Evolutionary conservation across 2,888 invertebrate species (phyloP).

Genomic region (Ectropis crepuscularia): DNA sequence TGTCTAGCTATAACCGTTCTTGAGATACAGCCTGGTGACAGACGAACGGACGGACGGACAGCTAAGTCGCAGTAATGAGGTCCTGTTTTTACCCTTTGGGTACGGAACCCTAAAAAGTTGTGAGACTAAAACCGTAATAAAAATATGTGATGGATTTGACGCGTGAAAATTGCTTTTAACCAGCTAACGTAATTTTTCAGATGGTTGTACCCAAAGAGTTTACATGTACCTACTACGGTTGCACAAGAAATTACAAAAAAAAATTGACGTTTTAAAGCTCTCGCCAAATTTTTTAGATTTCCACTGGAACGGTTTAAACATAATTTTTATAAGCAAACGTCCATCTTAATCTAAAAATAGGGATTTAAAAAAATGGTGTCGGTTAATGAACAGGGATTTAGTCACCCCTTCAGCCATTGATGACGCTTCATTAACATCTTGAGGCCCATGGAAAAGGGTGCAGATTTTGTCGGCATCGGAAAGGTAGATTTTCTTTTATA

Average conservation of each 20-base stretch:
- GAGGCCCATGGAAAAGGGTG: conserved; percentile 27
- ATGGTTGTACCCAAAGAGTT: too few species aligned
- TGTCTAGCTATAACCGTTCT: too few species aligned
- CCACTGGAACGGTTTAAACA: neutral
- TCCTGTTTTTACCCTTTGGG: too few species aligned
- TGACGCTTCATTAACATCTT: conserved; percentile 43
- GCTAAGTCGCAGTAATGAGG: too few species aligned
- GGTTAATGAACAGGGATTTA: conserved; percentile 20
- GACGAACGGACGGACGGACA: too few species aligned
- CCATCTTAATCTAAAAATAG: neutral
- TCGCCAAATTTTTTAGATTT: neutral
- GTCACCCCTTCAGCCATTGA: conserved; percentile 18
- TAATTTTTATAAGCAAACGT: neutral
- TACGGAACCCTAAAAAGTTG: too few species aligned
- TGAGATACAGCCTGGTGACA: too few species aligned
- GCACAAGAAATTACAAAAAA: neutral
- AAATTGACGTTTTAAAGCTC: neutral
- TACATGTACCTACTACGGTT: too few species aligned
- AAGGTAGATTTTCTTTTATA: conserved; percentile 15
- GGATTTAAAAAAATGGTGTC: neutral
- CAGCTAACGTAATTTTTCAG: too few species aligned
- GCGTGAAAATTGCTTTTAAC: too few species aligned
- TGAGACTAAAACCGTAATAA: too few species aligned
- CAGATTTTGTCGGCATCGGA: neutral
- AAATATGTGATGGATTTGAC: too few species aligned